A percentile compares a stretch with the other conserved stretches of the same genome.
Evolutionary conservation across 2,113 vertebrate genomes (phyloP).

Genomic region (Xiphorhynchus elegans): DNA sequence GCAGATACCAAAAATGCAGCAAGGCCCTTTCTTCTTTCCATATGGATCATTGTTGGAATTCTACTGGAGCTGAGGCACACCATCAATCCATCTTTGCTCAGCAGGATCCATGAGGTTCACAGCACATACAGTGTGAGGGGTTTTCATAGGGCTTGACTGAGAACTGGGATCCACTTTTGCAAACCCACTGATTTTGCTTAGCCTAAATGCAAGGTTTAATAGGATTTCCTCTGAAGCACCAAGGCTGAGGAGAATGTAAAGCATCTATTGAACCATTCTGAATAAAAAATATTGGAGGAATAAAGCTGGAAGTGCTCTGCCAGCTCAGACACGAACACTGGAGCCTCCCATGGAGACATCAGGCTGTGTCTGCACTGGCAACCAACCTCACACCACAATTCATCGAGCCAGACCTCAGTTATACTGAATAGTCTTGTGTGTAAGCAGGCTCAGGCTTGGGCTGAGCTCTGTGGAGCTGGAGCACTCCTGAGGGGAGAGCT

Average conservation of each 20-base stretch:
- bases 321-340: fast-evolving
- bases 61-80: fast-evolving
- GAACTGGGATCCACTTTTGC: background rate
- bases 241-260: background rate
- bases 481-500: background rate
- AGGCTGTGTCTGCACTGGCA: background rate
- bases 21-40: background rate
- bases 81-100: background rate
- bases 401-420: background rate
- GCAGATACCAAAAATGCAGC: background rate
- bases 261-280: background rate
- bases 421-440: background rate
- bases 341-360: background rate
- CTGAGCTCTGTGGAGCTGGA: background rate
- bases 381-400: background rate
- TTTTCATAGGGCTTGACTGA: background rate
- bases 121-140: background rate
- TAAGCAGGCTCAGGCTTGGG: background rate
- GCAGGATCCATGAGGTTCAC: fast-evolving
- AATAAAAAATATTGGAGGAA: background rate
- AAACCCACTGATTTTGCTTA: background rate
- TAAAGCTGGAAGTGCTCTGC: background rate
- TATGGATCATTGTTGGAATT: background rate
- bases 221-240: background rate
- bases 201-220: background rate